A percentile compares a stretch with the other conserved stretches of the same genome.
Conservation (phyloP, 2,113 vertebrate genomes). For the Dasypus novemcinctus region DNA sequence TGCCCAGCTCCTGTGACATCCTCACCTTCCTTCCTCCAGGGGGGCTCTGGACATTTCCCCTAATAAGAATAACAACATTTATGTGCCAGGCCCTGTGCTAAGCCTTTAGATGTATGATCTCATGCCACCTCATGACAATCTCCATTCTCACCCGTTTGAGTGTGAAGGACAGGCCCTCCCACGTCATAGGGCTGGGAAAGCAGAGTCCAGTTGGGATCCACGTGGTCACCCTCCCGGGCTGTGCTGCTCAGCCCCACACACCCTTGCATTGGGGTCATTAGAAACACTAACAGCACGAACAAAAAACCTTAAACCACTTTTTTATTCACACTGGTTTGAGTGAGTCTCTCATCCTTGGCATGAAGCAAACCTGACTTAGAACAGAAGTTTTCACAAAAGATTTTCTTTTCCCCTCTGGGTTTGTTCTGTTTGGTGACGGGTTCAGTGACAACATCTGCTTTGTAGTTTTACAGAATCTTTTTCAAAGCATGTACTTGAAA, state of each 20-base stretch:
- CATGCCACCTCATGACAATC: neutral
- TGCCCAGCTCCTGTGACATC: neutral
- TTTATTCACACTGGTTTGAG: neutral
- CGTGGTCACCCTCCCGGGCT: neutral
- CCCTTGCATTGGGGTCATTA: neutral
- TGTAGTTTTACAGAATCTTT: constrained; percentile 54
- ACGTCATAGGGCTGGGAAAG: neutral
- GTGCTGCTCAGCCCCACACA: neutral
- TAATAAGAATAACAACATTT: constrained; percentile 10
- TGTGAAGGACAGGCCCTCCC: neutral
- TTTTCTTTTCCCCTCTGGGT: constrained; percentile 60
- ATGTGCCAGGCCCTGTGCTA: neutral
- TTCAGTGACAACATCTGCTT: constrained; percentile 67
- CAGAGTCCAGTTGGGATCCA: neutral
- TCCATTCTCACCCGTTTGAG: neutral
- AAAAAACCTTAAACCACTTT: neutral
- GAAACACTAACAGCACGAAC: neutral
- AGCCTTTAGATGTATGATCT: neutral
- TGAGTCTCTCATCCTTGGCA: constrained; percentile 24
- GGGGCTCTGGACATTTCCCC: neutral
- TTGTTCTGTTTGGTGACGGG: constrained; percentile 35
- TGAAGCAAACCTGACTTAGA: neutral
- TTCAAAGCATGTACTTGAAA: constrained; percentile 30
- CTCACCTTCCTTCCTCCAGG: neutral
- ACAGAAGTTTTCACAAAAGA: constrained; percentile 48